Base-by-base conservation (phyloP, 2,797 vertebrate species). In the Cossypha dichroa region DNA sequence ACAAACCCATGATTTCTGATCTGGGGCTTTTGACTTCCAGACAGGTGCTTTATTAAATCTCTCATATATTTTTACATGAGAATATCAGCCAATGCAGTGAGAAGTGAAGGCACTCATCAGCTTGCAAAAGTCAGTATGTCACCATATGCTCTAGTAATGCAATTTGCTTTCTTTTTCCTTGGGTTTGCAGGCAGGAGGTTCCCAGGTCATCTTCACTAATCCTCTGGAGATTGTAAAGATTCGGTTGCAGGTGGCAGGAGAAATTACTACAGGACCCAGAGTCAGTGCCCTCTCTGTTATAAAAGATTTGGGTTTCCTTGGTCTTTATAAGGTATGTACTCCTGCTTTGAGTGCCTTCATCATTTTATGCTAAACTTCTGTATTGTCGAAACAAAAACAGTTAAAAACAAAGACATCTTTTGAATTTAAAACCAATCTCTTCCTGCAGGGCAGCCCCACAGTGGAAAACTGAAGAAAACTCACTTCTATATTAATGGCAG, bases 201-300 rank as follows among this genome's bases (percentile, higher is more conserved):
- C 99, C 60, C 99, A 99, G 97, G 99, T 99, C 93, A 99, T 99
- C 96, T 99, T 99, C 92, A 99, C 99, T 84, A 99, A 99, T 96
- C 99, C 99, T 7, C 97, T 99, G 97, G 99, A 99, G 98, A 99
- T 99, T 33, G 99, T 99, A 63, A 99, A 99, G 98, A 99, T 99
- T 92, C 99, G 99, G 52, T 98, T 99, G 96, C 99, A 99, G 97
- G 99, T 99, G 63, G 99, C 99, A 11, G 99, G 99, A 64, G 99
- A 99, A 98, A 99, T 99, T 97, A 99, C 99, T 75, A 99, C 99
- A 1, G 99, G 99, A 55, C 99, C 99, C 82, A 98, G 99, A 96
- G 99, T 99, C 97, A 99, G 99, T 28, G 99, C 99, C 4, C 97
- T 99, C 86, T 99, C 93, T 18, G 99, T 99, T 64, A 98, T 99